Percentiles rank a stretch among this genome's conserved stretches.
phyloP scores from a whole-genome alignment of 2,888 invertebrate species.

The Drosophila villosipedis region DNA sequence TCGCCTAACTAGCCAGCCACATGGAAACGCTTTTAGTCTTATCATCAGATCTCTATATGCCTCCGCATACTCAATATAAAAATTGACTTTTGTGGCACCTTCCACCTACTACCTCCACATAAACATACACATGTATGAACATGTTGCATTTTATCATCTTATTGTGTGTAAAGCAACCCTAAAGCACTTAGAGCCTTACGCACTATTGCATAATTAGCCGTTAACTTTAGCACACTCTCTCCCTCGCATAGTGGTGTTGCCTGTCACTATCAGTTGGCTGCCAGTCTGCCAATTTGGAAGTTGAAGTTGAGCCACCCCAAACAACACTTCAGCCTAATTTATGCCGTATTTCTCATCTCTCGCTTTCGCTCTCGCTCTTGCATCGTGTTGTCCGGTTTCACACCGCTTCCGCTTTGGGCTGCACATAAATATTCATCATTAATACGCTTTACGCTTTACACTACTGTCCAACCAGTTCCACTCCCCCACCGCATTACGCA shows the following conservation, averaged over 20 bases:
- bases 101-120: conserved; percentile 7
- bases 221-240: conserved; percentile 38
- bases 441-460: conserved; percentile 78
- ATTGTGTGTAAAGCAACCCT: conserved; percentile 32
- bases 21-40: conserved; percentile 12
- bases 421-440: conserved; percentile 82
- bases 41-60: conserved; percentile 35
- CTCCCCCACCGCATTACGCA: background rate
- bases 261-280: conserved; percentile 61
- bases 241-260: background rate
- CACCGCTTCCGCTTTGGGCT: conserved; percentile 67
- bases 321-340: conserved; percentile 78
- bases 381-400: conserved; percentile 38
- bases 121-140: background rate
- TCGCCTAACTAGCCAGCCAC: background rate
- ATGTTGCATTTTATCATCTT: conserved; percentile 24
- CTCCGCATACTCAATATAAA: conserved; percentile 29
- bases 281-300: conserved; percentile 47
- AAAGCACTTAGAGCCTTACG: conserved; percentile 49
- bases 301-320: conserved; percentile 58
- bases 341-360: conserved; percentile 67
- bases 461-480: conserved; percentile 29
- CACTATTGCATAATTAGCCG: conserved; percentile 74
- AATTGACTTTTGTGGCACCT: conserved; percentile 47
- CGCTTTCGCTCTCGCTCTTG: conserved; percentile 4